Evolutionary conservation across 2,888 invertebrate species (phyloP).

Genomic region (Stenodema calcarata): DNA sequence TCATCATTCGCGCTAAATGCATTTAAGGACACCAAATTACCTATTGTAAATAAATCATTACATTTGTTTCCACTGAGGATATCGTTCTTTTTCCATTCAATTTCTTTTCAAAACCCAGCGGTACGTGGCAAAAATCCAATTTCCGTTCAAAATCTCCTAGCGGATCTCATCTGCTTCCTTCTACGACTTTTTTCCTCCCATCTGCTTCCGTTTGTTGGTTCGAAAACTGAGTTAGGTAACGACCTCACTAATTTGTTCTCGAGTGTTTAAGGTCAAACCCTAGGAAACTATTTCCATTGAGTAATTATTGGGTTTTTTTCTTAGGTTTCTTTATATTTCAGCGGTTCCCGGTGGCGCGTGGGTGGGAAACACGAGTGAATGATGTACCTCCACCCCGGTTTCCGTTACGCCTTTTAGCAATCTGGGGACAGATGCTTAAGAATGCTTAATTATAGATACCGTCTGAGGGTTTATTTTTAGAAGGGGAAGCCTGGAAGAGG

Average conservation of each 20-base stretch:
- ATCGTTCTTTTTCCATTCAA: not conserved
- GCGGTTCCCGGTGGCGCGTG: not conserved
- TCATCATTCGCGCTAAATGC: too few species aligned
- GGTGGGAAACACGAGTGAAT: not conserved
- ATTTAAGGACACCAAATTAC: too few species aligned
- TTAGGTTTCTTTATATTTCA: not conserved
- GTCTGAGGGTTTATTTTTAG: constrained; percentile 26
- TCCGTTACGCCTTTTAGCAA: constrained; percentile 39
- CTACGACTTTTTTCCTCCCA: not conserved
- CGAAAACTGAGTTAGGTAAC: not conserved
- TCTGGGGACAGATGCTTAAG: constrained; percentile 24
- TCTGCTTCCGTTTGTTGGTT: not conserved
- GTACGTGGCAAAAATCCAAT: not conserved
- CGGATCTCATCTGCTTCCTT: not conserved
- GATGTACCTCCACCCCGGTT: not conserved
- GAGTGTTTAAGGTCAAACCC: not conserved
- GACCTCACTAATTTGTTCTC: not conserved
- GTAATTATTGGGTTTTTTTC: not conserved
- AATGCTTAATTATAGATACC: constrained; percentile 27
- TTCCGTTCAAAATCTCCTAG: not conserved
- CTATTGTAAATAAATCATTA: too few species aligned
- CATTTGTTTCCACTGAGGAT: too few species aligned
- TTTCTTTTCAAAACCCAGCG: not conserved
- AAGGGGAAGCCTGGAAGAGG: not conserved
- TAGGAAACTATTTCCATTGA: not conserved